phyloP scores from a whole-genome alignment of 1,140 invertebrate species.

The Chymomyza costata region DNA sequence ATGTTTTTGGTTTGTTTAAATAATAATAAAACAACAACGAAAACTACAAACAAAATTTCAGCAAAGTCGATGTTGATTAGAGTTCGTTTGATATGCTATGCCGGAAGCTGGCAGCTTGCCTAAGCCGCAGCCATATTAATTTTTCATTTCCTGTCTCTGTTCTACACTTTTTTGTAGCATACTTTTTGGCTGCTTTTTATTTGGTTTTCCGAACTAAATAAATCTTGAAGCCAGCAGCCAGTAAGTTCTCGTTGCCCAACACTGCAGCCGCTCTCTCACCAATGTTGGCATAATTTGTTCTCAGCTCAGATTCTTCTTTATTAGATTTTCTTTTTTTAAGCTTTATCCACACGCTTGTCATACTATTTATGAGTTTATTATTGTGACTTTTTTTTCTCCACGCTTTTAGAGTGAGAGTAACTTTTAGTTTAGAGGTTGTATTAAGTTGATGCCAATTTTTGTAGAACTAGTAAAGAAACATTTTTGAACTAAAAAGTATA shows the following conservation, averaged over 20 bases:
- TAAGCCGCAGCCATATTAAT: constrained; percentile 34
- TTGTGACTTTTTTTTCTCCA: constrained; percentile 30
- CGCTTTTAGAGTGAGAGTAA: too few species aligned
- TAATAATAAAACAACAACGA: too few species aligned
- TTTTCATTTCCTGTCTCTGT: constrained; percentile 22
- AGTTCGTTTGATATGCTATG: constrained; percentile 18
- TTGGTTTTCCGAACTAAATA: too few species aligned
- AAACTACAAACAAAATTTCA: too few species aligned
- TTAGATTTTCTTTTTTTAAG: constrained; percentile 12
- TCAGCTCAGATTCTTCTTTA: constrained; percentile 9
- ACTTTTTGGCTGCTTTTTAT: constrained; percentile 6
- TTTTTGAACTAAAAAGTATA: too few species aligned
- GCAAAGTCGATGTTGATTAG: constrained; percentile 45
- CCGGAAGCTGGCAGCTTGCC: constrained; percentile 21
- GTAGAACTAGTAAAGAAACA: too few species aligned
- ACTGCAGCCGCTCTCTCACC: constrained; percentile 7
- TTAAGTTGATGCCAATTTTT: too few species aligned
- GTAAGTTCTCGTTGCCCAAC: constrained; percentile 2
- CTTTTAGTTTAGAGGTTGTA: too few species aligned
- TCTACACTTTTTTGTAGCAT: constrained; percentile 1
- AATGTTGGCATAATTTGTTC: constrained; percentile 43
- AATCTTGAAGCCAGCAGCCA: constrained; percentile 49
- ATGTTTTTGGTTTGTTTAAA: too few species aligned
- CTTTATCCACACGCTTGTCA: constrained; percentile 30
- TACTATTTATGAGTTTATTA: constrained; percentile 66